Evolutionary conservation across 2,797 vertebrate genomes (phyloP).

Genomic region (Apogon talboti): DNA sequence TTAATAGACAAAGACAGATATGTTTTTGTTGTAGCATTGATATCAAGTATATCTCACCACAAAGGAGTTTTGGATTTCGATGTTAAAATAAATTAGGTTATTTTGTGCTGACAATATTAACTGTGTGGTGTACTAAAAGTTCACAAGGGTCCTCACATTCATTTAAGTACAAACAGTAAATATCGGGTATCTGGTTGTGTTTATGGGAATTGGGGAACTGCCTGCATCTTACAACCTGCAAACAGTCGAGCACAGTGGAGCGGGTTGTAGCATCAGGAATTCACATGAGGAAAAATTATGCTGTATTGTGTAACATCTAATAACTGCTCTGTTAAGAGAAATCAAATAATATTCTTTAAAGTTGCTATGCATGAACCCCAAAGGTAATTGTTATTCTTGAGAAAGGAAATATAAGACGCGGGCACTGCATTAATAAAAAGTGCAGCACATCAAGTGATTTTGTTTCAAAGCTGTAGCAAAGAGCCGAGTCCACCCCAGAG

Average conservation of each 20-base stretch:
- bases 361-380: constrained; percentile 47
- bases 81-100: constrained; percentile 5
- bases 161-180: constrained; percentile 32
- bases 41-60: neutral
- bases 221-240: constrained; percentile 25
- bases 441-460: constrained; percentile 56
- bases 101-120: constrained; percentile 19
- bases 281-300: constrained; percentile 30
- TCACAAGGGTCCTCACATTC: constrained; percentile 11
- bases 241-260: constrained; percentile 19
- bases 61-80: neutral
- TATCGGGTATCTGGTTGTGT: constrained; percentile 27
- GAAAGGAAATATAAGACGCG: constrained; percentile 51
- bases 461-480: constrained; percentile 66
- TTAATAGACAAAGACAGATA: neutral
- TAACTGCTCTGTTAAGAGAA: constrained; percentile 53
- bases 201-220: constrained; percentile 27
- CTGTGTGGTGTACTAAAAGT: neutral
- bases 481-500: constrained; percentile 64
- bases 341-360: constrained; percentile 55
- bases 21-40: neutral
- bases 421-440: constrained; percentile 42
- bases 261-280: constrained; percentile 23
- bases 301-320: constrained; percentile 38
- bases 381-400: constrained; percentile 62